Evolutionary conservation across 2,113 vertebrate species (phyloP), one percentile per base, ranked within the genome.

Genomic region (Tetrao urogallus): DNA sequence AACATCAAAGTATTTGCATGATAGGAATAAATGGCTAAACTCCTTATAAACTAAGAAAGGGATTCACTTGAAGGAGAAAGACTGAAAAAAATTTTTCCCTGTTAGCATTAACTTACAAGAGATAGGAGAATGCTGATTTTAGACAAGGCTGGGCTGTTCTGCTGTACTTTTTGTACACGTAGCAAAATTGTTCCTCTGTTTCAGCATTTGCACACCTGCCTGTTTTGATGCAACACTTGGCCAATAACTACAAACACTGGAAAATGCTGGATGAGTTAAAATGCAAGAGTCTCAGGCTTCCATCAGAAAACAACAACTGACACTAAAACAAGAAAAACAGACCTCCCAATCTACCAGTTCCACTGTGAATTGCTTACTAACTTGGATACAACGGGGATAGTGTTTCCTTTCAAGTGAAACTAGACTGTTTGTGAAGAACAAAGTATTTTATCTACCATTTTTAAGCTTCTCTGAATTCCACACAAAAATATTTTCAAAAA

Each of bases 181-280:
- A 24, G 30, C 71, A 71, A 40, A 86, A 60, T 19, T 50, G 16
- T 61, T 90, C 27, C 58, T 94, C 82, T 54, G 61, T 96, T 95
- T 79, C 95, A 99, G 99, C 99, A 93, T 99, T 99, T 90, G 99
- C 99, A 94, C 98, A 98, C 84, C 98, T 99, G 82, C 99, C 99
- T 58, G 98, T 98, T 79, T 97, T 99, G 92, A 99, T 99, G 98
- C 98, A 99, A 65, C 98, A 99, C 93, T 82, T 99, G 96, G 97
- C 98, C 2, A 98, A 98, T 89, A 99, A 99, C 97, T 99, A 99
- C 98, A 99, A 99, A 96, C 99, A 99, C 97, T 99, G 99, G 99
- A 99, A 99, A 98, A 98, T 96, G 52, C 90, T 99, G 97, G 99
- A 99, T 82, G 99, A 99, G 89, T 97, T 98, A 57, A 99, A 99